A percentile compares a stretch with the other conserved stretches of the same genome.
Conservation (phyloP, 1,140 invertebrate genomes). For the Melipona quadrifasciata region DNA sequence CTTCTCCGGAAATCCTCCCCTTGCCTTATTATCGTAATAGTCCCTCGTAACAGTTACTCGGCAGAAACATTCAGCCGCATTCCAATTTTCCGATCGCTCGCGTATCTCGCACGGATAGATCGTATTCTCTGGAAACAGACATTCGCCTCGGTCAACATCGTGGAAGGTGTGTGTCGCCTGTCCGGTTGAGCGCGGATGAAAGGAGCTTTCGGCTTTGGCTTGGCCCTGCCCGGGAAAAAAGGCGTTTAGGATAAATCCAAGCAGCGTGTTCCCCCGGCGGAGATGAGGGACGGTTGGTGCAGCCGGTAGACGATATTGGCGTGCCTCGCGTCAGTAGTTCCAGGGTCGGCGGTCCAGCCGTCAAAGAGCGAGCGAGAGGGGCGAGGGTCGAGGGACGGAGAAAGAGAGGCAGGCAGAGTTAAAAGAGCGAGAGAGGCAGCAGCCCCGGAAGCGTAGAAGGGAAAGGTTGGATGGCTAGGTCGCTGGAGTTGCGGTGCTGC, state of each 20-base stretch:
- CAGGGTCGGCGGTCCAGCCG: slow-evolving; percentile 52
- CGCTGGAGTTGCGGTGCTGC: slow-evolving; percentile 57
- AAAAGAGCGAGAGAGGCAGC: background rate
- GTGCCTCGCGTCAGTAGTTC: slow-evolving; percentile 44
- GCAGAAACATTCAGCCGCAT: background rate
- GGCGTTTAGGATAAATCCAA: slow-evolving; percentile 39
- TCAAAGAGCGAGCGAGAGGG: background rate
- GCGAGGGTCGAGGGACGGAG: slow-evolving; percentile 17
- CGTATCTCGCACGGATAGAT: background rate
- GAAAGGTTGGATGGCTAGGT: slow-evolving; percentile 50
- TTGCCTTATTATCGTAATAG: background rate
- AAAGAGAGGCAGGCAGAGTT: slow-evolving; percentile 9
- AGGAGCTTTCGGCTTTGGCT: background rate
- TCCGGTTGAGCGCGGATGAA: background rate
- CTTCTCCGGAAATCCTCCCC: background rate
- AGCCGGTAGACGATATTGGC: slow-evolving; percentile 50
- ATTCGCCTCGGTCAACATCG: background rate
- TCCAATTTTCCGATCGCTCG: background rate
- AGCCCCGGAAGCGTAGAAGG: slow-evolving; percentile 40
- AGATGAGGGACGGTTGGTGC: slow-evolving; percentile 37
- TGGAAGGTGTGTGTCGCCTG: background rate
- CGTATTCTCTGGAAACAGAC: background rate
- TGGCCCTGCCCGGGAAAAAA: slow-evolving; percentile 2
- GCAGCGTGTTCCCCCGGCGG: slow-evolving; percentile 3
- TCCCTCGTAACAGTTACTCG: background rate